Conservation (phyloP, 2,888 invertebrate genomes). For the Ornithoptera priamus region DNA sequence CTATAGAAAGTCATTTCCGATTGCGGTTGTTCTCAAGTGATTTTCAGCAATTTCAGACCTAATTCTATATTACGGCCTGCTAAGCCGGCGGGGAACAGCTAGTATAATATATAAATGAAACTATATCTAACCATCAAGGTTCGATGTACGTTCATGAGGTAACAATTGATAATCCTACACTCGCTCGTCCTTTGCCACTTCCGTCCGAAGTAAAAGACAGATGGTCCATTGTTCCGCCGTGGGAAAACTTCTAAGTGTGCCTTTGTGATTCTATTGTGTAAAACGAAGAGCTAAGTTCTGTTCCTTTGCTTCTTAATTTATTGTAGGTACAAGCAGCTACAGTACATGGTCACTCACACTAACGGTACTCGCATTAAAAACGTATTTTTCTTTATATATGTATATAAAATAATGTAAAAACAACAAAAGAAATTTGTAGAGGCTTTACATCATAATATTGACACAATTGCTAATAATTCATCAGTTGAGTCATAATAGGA, state of each 20-base stretch:
- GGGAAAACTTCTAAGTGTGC: conserved; percentile 60
- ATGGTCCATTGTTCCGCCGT: conserved; percentile 38
- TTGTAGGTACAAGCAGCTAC: neutral
- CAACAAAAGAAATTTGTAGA: no score
- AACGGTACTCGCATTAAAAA: no score
- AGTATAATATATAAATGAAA: neutral
- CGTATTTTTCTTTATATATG: no score
- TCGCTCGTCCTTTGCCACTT: conserved; percentile 26
- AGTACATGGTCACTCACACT: no score
- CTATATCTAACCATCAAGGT: conserved; percentile 14
- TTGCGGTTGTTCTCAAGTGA: no score
- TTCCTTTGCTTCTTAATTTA: conserved; percentile 1
- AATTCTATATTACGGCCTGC: no score
- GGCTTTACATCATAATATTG: no score
- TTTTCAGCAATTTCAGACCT: no score
- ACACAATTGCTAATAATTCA: conserved; percentile 45
- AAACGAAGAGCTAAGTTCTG: conserved; percentile 11
- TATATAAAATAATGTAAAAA: no score
- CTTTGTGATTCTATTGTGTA: conserved; percentile 29
- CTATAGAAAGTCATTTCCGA: no score
- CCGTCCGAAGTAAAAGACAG: conserved; percentile 23
- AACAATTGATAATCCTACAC: conserved; percentile 29
- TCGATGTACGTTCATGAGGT: conserved; percentile 16
- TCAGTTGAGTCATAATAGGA: conserved; percentile 7
- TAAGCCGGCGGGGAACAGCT: no score